Evolutionary conservation across 2,797 vertebrate genomes (phyloP).

Genomic region (Alauda arvensis): DNA sequence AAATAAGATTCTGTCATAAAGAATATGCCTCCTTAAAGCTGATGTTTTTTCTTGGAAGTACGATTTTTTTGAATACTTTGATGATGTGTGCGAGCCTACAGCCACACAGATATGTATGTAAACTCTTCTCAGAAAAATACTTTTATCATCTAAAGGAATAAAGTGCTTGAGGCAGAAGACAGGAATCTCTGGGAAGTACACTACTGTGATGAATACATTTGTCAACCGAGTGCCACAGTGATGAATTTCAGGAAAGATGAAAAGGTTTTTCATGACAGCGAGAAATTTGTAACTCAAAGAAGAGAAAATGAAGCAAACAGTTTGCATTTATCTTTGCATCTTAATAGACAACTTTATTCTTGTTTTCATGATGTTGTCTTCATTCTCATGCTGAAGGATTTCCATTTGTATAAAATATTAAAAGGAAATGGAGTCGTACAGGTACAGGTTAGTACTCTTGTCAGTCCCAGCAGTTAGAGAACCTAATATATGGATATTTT

Average conservation of each 20-base stretch:
- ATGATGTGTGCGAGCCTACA: not conserved
- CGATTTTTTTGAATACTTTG: not conserved
- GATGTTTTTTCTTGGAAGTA: not conserved
- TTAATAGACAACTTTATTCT: conserved; percentile 50
- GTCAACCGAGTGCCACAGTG: not conserved
- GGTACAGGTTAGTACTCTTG: not conserved
- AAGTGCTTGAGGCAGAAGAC: conserved; percentile 52
- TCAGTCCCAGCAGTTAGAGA: not conserved
- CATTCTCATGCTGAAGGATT: conserved; percentile 29
- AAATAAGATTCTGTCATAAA: not conserved
- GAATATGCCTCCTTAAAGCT: not conserved
- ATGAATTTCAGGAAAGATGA: conserved; percentile 57
- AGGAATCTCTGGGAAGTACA: conserved; percentile 46
- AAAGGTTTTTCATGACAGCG: conserved; percentile 53
- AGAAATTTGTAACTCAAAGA: conserved; percentile 58
- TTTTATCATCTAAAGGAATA: conserved; percentile 49
- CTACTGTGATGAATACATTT: conserved; percentile 57
- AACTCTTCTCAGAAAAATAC: conserved; percentile 48
- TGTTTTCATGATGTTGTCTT: conserved; percentile 47
- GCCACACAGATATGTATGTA: conserved; percentile 9
- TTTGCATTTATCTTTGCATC: conserved; percentile 54
- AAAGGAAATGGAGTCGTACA: not conserved
- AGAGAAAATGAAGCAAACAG: conserved; percentile 53
- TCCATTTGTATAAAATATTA: conserved; percentile 45
- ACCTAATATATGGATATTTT: not conserved